Evolutionary conservation across 2,797 vertebrate species (phyloP).

Genomic region (Linurgus olivaceus): DNA sequence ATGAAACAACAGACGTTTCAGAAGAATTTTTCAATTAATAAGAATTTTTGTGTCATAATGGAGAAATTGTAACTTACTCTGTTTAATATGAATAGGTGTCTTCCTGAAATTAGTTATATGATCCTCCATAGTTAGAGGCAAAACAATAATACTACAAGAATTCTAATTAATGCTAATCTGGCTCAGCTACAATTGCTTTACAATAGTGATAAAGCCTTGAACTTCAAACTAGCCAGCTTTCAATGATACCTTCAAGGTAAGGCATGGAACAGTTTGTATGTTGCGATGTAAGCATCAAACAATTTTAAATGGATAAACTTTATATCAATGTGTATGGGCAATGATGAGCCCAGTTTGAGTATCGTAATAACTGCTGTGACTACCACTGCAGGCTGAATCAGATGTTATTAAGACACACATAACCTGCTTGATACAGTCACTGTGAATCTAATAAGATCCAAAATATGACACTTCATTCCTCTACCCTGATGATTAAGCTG

Average conservation of each 20-base stretch:
- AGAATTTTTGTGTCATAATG: background rate
- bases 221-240: constrained; percentile 3
- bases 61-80: background rate
- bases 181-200: background rate
- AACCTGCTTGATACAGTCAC: background rate
- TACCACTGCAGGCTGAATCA: background rate
- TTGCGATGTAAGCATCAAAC: background rate
- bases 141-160: background rate
- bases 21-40: background rate
- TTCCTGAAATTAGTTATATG: constrained; percentile 22
- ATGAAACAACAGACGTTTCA: background rate
- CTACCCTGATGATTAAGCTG: background rate
- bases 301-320: background rate
- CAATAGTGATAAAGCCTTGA: background rate
- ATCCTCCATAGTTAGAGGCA: constrained; percentile 19
- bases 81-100: background rate
- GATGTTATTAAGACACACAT: background rate
- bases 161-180: background rate
- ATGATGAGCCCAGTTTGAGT: background rate
- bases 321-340: background rate
- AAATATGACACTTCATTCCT: background rate
- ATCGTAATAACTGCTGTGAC: background rate
- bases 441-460: background rate
- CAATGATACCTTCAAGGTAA: background rate
- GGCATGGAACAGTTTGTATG: background rate